phyloP scores from a whole-genome alignment of 2,888 invertebrate species.

The Meta bourneti region DNA sequence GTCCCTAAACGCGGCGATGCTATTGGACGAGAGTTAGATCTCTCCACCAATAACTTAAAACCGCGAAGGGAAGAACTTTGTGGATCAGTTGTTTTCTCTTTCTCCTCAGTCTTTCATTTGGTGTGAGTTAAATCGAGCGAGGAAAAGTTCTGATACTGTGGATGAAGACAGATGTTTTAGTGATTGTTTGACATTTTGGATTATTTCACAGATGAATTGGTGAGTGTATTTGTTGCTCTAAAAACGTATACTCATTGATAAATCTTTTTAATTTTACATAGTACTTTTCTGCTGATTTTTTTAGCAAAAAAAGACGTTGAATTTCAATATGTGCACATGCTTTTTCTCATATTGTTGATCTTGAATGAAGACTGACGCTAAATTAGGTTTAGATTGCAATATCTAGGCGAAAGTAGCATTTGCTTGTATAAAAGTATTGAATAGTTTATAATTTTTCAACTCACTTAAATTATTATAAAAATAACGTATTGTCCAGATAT shows the following conservation, averaged over 20 bases:
- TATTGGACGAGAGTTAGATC: conserved; percentile 26
- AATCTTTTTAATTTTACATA: not conserved
- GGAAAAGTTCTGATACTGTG: not conserved
- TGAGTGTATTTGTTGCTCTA: conserved; percentile 7
- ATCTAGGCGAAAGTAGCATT: not conserved
- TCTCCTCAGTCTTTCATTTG: not conserved
- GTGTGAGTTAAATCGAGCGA: not conserved
- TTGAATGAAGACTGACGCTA: not conserved
- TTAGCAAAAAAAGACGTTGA: not conserved
- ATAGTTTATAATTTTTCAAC: no score
- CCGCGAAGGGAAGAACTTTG: conserved; percentile 1
- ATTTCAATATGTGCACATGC: not conserved
- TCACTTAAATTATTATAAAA: no score
- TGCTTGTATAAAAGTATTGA: no score
- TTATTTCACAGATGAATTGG: conserved; percentile 32
- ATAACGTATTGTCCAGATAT: no score
- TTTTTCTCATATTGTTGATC: not conserved
- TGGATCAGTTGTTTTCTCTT: not conserved
- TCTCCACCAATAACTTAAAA: conserved; percentile 21
- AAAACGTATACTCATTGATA: not conserved
- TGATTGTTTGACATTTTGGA: conserved; percentile 37
- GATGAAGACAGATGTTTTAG: conserved; percentile 23
- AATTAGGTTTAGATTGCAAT: not conserved
- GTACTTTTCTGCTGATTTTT: not conserved
- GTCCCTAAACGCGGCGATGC: not conserved